Evolutionary conservation across 2,888 invertebrate genomes (phyloP).

Genomic region (Drosophila quinaria): DNA sequence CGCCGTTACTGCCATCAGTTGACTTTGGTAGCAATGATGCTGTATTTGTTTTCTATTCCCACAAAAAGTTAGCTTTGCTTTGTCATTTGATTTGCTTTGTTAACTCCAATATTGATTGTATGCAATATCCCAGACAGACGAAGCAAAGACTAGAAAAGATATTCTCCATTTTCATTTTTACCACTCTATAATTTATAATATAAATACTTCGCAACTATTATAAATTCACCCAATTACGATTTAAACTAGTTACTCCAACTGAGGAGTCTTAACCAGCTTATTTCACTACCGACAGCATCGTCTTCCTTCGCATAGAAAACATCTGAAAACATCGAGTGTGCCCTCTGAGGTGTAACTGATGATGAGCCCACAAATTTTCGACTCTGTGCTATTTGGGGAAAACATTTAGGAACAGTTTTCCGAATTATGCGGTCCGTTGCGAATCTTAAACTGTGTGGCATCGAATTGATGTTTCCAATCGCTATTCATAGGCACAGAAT

Average conservation of each 20-base stretch:
- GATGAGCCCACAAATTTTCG: conserved; percentile 36
- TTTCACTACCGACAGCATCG: not conserved
- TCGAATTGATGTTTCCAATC: conserved; percentile 20
- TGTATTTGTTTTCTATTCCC: conserved; percentile 61
- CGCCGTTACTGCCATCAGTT: conserved; percentile 38
- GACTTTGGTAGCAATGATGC: conserved; percentile 53
- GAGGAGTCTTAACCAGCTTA: conserved; percentile 39
- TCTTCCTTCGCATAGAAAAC: conserved; percentile 44
- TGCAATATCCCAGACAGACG: conserved; percentile 56
- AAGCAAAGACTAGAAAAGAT: conserved; percentile 29
- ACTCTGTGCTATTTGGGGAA: not conserved
- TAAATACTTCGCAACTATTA: no score
- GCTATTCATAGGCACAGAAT: conserved; percentile 36
- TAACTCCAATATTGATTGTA: conserved; percentile 66
- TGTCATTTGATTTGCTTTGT: conserved; percentile 45
- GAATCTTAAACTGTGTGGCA: conserved; percentile 31
- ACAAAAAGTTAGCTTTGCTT: conserved; percentile 30
- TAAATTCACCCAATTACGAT: no score
- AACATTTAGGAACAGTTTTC: conserved; percentile 27
- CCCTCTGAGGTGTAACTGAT: conserved; percentile 29
- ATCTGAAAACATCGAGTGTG: not conserved
- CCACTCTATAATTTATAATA: no score
- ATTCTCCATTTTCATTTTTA: conserved; percentile 51
- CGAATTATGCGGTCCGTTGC: not conserved
- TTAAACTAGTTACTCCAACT: conserved; percentile 9